Base-by-base conservation (phyloP, 2,113 vertebrate species). In the Larimichthys crocea region DNA sequence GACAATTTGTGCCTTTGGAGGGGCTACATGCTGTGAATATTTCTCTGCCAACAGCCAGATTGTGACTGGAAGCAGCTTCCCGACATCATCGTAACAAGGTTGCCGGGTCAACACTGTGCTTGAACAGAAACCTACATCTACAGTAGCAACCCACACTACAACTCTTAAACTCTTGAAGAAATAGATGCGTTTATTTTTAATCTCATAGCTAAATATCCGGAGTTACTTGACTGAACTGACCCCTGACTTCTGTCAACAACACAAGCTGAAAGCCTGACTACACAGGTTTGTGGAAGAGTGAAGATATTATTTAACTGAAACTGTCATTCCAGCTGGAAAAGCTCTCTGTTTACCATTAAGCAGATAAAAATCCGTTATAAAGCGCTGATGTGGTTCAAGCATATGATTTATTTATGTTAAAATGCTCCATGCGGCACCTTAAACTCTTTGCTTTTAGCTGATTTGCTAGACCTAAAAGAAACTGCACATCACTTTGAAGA, bases 331-430 rank as follows among this genome's bases (percentile, higher is more conserved):
- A 87, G 79, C 56, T 81, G 62, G 46, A 88, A 62, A n/a, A 78
- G 79, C 31, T 67, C 66, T 55, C 62, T 19, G 52, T 78, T 82
- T 65, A 24, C 71, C 61, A 55, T 19, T 46, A 22, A 59, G 68
- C 49, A 74, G 35, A 79, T 53, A 49, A 85, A 85, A 86, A 12
- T 79, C 24, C 12, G 22, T 64, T 31, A 53, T 26, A 76, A 78
- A 77, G 61, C 2, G 0, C 66, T 46, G 40, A 46, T 22, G 31
- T 80, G 63, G 63, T 40, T 12, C 52, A 53, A 35, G 24, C 15
- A 35, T 7, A 53, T 83, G 12, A 80, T 86, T 78, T 86, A 85
- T 85, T 86, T 15, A 80, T 89, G 66, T 62, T 78, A 60, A 87
- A 86, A 72, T n/a, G 22, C 35, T 83, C 20, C 31, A 12, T 50